Evolutionary conservation across 1,140 invertebrate species (phyloP), one percentile per base, ranked within the genome.

Genomic region (Oscheius sp.): DNA sequence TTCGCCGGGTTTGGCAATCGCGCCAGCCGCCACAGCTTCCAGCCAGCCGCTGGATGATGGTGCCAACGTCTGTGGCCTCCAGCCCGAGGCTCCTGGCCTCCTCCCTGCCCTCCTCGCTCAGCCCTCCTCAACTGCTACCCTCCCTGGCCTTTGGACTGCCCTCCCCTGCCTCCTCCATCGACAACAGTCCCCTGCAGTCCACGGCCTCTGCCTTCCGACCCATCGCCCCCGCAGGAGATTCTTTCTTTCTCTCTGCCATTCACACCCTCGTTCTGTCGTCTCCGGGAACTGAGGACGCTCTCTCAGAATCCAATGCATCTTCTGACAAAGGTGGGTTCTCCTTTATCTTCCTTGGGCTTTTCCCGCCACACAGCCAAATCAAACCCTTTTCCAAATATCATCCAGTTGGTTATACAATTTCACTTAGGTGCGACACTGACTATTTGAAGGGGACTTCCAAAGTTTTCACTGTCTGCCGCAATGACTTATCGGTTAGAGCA

Each of bases 221-320:
- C 32, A 63, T 63, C 61, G 32, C 29, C 36, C 61, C 61, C 18
- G 18, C 61, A 13, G 36, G 61, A 0, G 61, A 63, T 38, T 10
- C 61, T n/a, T 63, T 63, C 61, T 63, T 63, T 26, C 61, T 63
- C 32, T 32, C 26, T 0, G 61, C 36, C 31, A 63, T 63, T 34
- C 61, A 63, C 31, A 36, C 61, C 1, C 36, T 63, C 26, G 61
- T 63, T 1, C 26, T 38, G 18, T 63, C 61, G 10, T 32, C 49
- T 55, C 49, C 49, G 7, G 49, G 49, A 23, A n/a, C 42, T 0
- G 61, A 63, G 20, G 61, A 63, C 1, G 32, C 61, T 26, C 36
- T 38, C 18, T 32, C 28, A 13, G 32, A 63, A 32, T 18, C 42
- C 15, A 45, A 45, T 23, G 42, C 15, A 15, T 45, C 42, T 45